Evolutionary conservation across 2,113 vertebrate genomes (phyloP).

Genomic region (Ibidorhyncha struthersii): DNA sequence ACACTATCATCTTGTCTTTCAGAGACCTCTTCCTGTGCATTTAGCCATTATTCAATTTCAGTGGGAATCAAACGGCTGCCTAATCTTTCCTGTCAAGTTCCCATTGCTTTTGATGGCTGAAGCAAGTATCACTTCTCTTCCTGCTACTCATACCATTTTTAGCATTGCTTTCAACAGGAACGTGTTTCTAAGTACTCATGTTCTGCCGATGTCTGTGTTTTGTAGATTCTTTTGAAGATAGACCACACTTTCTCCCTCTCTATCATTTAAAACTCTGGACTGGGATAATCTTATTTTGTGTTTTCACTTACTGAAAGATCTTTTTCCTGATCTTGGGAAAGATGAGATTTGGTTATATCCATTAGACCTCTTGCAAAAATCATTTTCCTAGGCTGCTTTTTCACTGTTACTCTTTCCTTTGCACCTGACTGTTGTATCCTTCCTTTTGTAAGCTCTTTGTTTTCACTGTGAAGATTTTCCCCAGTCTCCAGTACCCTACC

Average conservation of each 20-base stretch:
- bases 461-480: background rate
- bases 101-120: background rate
- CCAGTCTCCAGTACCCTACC: background rate
- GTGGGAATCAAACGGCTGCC: background rate
- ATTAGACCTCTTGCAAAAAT: background rate
- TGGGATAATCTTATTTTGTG: background rate
- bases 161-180: background rate
- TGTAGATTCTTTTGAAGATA: background rate
- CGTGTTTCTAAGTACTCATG: background rate
- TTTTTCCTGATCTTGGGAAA: background rate
- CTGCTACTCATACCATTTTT: background rate
- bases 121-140: background rate
- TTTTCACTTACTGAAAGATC: background rate
- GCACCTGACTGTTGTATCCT: accelerated
- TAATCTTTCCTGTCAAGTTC: slow-evolving; percentile 41
- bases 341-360: background rate
- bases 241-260: background rate
- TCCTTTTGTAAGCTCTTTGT: background rate
- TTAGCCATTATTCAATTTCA: slow-evolving; percentile 27
- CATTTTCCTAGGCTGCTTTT: background rate
- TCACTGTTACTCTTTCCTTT: background rate
- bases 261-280: background rate
- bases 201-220: background rate
- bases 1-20: background rate
- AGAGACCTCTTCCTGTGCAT: background rate